Evolutionary conservation across 2,797 vertebrate species (phyloP).

Genomic region (Rachycentron canadum): DNA sequence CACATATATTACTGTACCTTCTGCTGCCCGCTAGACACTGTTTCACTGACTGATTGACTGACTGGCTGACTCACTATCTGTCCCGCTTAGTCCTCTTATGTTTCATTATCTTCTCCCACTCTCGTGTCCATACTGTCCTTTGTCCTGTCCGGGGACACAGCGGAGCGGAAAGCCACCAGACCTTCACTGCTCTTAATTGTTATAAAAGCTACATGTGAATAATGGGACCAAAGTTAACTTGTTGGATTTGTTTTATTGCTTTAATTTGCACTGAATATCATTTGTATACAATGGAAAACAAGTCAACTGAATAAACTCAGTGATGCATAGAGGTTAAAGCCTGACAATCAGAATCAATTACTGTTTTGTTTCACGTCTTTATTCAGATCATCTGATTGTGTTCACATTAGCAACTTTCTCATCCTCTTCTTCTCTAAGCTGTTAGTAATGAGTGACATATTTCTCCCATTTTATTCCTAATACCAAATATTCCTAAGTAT

Average conservation of each 20-base stretch:
- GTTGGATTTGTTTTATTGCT: not conserved
- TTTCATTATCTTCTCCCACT: constrained; percentile 62
- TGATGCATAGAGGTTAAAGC: not conserved
- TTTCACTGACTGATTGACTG: constrained; percentile 70
- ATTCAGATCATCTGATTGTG: not conserved
- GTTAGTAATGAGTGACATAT: not conserved
- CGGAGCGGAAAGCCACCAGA: constrained; percentile 8
- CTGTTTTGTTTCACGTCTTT: not conserved
- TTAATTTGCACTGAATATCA: not conserved
- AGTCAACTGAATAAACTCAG: not conserved
- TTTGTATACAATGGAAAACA: not conserved
- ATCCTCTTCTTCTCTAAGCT: not conserved
- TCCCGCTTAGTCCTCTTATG: constrained; percentile 62
- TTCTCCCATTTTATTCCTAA: too few species aligned
- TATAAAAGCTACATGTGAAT: not conserved
- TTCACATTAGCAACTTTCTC: not conserved
- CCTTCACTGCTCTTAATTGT: not conserved
- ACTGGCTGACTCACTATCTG: constrained; percentile 59
- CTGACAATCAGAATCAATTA: not conserved
- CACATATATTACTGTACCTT: constrained; percentile 69
- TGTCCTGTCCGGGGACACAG: constrained; percentile 22
- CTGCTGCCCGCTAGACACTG: constrained; percentile 57
- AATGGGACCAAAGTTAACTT: not conserved
- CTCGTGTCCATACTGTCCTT: constrained; percentile 23
- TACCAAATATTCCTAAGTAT: too few species aligned